phyloP scores from a whole-genome alignment of 2,113 vertebrate genomes.

The Terrapene triunguis region DNA sequence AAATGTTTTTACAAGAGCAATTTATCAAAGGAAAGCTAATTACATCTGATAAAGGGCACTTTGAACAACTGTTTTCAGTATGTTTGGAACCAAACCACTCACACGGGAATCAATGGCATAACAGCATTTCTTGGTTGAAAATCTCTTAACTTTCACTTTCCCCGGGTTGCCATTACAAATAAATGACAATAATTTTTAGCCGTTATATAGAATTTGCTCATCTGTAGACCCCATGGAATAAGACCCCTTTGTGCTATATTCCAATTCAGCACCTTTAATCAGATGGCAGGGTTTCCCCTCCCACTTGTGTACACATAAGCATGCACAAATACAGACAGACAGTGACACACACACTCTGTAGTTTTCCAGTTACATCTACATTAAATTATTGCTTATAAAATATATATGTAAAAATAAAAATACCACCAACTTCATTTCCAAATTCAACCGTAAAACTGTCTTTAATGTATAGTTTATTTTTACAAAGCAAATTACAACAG shows the following conservation, averaged over 20 bases:
- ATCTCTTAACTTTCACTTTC: background rate
- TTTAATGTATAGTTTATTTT: background rate
- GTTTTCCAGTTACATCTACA: background rate
- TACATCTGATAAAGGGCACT: background rate
- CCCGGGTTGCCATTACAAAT: background rate
- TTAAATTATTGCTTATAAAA: background rate
- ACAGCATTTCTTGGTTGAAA: background rate
- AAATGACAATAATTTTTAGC: background rate
- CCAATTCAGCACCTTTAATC: background rate
- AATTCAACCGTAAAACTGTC: background rate
- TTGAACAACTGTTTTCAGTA: background rate
- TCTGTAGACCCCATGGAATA: background rate
- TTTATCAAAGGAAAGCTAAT: background rate
- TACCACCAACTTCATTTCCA: background rate
- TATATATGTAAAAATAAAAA: background rate
- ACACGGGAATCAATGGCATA: background rate
- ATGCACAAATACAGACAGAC: background rate
- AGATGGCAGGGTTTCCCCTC: background rate
- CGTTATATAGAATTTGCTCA: background rate
- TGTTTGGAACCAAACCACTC: too few species aligned
- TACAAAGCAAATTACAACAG: background rate
- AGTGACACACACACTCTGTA: background rate
- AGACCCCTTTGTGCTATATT: background rate
- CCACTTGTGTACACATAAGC: background rate
- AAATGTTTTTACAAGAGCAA: background rate